A percentile compares a stretch with the other conserved stretches of the same genome.
These are phyloP conservation scores for Craterocephalus amniculus DNA, from an alignment of 2,797 vertebrate species.

Conservation along the genomic window DNA sequence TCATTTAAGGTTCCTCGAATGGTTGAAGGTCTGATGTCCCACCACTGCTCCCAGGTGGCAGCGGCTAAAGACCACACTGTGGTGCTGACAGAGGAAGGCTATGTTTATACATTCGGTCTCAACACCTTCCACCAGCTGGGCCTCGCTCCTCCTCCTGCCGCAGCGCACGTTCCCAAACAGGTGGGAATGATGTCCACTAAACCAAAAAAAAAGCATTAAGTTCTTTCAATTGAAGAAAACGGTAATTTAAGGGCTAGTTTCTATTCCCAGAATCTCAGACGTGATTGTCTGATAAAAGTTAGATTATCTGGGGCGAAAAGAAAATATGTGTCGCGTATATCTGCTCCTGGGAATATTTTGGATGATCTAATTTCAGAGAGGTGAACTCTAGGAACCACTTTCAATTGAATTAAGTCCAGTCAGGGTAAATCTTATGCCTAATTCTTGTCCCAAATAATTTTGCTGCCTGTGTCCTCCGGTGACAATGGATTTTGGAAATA, in stretches of 20 bases:
- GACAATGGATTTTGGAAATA: too few species aligned
- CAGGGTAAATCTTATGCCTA: too few species aligned
- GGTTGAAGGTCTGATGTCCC: slow-evolving; percentile 90
- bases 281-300: neutral
- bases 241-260: too few species aligned
- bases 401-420: too few species aligned
- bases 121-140: slow-evolving; percentile 96
- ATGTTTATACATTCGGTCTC: slow-evolving; percentile 94
- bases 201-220: too few species aligned
- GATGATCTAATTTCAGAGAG: too few species aligned
- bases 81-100: slow-evolving; percentile 94
- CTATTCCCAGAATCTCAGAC: neutral
- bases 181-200: slow-evolving; percentile 64
- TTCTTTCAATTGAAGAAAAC: neutral
- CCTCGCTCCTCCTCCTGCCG: slow-evolving; percentile 88
- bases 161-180: slow-evolving; percentile 92
- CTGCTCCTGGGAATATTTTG: too few species aligned
- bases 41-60: slow-evolving; percentile 92
- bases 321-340: too few species aligned
- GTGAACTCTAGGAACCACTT: too few species aligned
- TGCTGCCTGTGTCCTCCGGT: too few species aligned
- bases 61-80: slow-evolving; percentile 97
- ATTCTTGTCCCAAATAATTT: too few species aligned
- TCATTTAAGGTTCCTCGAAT: slow-evolving; percentile 88
- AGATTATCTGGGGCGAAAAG: too few species aligned